phyloP scores from a whole-genome alignment of 23 tunicate genomes.

The Diplosoma virens region DNA sequence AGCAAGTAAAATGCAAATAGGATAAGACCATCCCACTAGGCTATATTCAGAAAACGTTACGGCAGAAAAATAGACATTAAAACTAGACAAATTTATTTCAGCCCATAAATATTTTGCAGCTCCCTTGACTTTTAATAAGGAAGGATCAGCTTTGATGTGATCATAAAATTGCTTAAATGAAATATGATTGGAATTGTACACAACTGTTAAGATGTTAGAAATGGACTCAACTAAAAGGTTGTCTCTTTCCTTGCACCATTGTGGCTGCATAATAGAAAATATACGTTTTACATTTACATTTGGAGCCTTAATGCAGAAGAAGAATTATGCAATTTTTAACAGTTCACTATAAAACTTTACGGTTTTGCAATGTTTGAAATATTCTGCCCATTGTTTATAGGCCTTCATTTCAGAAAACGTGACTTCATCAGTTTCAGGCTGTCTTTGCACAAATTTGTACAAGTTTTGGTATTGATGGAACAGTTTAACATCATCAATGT shows the following conservation, averaged over 20 bases:
- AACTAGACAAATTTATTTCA: no score
- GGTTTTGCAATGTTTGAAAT: constrained; percentile 27
- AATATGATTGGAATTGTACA: constrained; percentile 37
- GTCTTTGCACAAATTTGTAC: constrained; percentile 35
- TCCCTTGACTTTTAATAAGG: no score
- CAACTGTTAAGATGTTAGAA: constrained; percentile 45
- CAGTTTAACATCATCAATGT: constrained; percentile 41
- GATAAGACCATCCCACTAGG: no score
- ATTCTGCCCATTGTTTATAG: constrained; percentile 25
- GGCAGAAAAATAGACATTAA: no score
- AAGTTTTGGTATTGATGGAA: constrained; percentile 35
- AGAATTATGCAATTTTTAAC: constrained; percentile 32
- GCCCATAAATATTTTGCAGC: no score
- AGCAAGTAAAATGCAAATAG: no score
- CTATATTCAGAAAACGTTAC: no score
- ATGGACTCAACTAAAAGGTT: constrained; percentile 29
- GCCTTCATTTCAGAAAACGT: constrained; percentile 33
- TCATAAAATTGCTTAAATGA: constrained; percentile 37
- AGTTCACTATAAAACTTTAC: constrained; percentile 29
- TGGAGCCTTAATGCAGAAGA: constrained; percentile 42
- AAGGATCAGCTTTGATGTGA: constrained; percentile 24
- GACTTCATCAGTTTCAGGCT: constrained; percentile 19
- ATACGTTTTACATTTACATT: constrained; percentile 43
- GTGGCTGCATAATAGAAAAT: constrained; percentile 45
- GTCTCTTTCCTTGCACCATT: constrained; percentile 38